Conservation (phyloP, 2,113 vertebrate genomes). For the Hippocampus mohnikei region DNA sequence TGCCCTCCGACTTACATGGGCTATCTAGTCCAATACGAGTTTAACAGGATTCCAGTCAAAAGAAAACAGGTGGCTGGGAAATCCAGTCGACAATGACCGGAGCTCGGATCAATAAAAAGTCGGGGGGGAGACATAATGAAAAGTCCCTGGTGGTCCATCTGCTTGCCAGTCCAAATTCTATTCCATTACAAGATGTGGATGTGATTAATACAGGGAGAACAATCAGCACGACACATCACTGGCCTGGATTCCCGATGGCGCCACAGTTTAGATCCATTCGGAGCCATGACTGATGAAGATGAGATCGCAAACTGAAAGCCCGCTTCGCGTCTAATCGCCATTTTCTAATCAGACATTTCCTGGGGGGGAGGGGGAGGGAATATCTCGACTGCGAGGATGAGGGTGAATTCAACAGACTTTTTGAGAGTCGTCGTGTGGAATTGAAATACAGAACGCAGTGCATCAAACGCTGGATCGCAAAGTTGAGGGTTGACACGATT, state of each 20-base stretch:
- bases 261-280: neutral
- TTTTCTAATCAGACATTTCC: neutral
- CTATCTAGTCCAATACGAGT: conserved; percentile 15
- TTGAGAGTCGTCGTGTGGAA: neutral
- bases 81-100: conserved; percentile 9
- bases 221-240: neutral
- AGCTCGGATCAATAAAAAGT: conserved; percentile 2
- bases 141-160: neutral
- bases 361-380: neutral
- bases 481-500: too few species aligned
- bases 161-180: conserved; percentile 1
- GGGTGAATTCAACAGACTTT: neutral
- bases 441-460: too few species aligned
- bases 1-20: conserved; percentile 5
- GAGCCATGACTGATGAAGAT: neutral
- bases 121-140: neutral
- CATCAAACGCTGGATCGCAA: too few species aligned
- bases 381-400: neutral
- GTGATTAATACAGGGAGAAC: neutral
- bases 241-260: neutral
- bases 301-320: neutral
- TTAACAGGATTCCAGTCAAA: conserved; percentile 6
- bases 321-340: neutral
- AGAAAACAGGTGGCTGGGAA: conserved; percentile 11
- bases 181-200: neutral